A percentile compares a stretch with the other conserved stretches of the same genome.
Evolutionary conservation across 2,888 invertebrate species (phyloP).

Genomic region (Crematogaster levior): DNA sequence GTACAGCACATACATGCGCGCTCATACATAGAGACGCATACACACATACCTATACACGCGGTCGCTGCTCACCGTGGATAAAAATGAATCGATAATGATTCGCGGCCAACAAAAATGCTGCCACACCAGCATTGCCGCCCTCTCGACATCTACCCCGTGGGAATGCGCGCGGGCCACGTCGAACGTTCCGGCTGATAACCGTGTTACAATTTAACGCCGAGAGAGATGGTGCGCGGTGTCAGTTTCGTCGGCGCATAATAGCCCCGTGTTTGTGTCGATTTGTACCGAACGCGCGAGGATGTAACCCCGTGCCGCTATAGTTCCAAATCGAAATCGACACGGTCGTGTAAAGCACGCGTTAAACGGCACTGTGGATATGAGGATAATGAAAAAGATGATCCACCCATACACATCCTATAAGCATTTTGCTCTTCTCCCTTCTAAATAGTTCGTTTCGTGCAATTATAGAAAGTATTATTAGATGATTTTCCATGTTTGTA

Average conservation of each 20-base stretch:
- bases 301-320: constrained; percentile 10
- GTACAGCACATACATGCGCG: constrained; percentile 6
- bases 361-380: neutral
- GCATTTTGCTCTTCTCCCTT: neutral
- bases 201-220: constrained; percentile 77
- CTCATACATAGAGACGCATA: neutral
- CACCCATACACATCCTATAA: neutral
- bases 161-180: constrained; percentile 79
- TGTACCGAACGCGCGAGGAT: constrained; percentile 28
- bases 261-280: constrained; percentile 58
- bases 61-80: constrained; percentile 71
- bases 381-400: constrained; percentile 11
- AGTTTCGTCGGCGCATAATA: constrained; percentile 75
- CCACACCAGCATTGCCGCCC: constrained; percentile 59
- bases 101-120: constrained; percentile 81
- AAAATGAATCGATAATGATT: constrained; percentile 82
- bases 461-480: neutral
- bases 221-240: constrained; percentile 74
- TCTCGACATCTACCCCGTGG: constrained; percentile 69
- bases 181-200: constrained; percentile 81
- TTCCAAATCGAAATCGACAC: constrained; percentile 39
- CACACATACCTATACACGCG: neutral
- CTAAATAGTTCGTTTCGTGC: neutral
- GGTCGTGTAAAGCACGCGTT: constrained; percentile 2
- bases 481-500: neutral